Conservation (phyloP, 2,113 vertebrate genomes). For the Lagopus leucura region DNA sequence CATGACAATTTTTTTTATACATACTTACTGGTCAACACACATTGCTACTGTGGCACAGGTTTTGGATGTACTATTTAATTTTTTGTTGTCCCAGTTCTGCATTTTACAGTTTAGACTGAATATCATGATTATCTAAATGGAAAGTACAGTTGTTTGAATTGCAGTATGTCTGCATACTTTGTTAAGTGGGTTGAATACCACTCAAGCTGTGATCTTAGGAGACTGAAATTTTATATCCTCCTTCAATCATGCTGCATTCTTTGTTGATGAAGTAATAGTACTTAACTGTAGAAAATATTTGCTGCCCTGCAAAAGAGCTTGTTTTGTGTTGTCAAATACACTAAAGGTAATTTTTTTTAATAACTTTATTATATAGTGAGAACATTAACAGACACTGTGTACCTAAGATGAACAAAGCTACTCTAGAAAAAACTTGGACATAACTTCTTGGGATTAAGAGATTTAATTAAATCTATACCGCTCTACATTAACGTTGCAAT, state of each 20-base stretch:
- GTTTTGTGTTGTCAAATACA: not conserved
- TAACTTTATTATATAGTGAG: not conserved
- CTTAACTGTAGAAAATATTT: constrained; percentile 4
- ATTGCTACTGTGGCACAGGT: not conserved
- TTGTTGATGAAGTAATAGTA: constrained; percentile 8
- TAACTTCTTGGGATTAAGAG: not conserved
- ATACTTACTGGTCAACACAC: not conserved
- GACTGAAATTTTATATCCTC: not conserved
- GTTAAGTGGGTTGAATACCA: not conserved
- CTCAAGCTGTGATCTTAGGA: constrained; percentile 2
- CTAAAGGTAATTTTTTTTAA: not conserved
- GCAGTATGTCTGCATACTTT: not conserved
- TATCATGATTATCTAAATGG: not conserved
- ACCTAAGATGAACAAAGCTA: not conserved
- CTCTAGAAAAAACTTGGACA: not conserved
- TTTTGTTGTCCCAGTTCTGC: not conserved
- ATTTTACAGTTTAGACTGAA: not conserved
- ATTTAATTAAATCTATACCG: not conserved
- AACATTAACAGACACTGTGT: not conserved
- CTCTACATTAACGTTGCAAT: not conserved
- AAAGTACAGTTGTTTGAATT: not conserved
- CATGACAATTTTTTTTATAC: not conserved
- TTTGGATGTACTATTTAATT: not conserved
- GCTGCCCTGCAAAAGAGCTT: not conserved
- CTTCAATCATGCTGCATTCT: constrained; percentile 5